phyloP scores from a whole-genome alignment of 1,140 invertebrate species.

The Brachionus koreanus region DNA sequence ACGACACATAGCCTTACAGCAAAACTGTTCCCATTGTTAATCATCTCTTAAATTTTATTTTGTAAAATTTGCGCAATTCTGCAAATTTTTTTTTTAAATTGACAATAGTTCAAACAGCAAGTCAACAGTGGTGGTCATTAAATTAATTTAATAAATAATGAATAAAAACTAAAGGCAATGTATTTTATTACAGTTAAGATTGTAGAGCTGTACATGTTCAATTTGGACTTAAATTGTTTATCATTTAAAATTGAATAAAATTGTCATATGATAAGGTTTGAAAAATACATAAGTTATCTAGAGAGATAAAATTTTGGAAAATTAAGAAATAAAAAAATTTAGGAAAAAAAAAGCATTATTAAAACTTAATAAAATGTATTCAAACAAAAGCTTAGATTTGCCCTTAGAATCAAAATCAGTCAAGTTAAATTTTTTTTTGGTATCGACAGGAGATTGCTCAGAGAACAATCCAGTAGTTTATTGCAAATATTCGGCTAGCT shows the following conservation, averaged over 20 bases:
- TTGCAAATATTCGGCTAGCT: not conserved
- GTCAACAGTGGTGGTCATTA: too few relatives aligned
- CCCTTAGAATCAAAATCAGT: not conserved
- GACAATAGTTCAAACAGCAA: too few relatives aligned
- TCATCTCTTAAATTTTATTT: too few relatives aligned
- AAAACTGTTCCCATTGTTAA: too few relatives aligned
- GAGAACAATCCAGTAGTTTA: not conserved
- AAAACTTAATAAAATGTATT: not conserved
- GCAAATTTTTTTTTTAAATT: too few relatives aligned
- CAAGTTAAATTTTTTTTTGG: not conserved
- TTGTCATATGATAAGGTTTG: constrained; percentile 4
- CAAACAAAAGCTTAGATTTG: not conserved
- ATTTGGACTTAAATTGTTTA: not conserved
- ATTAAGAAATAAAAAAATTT: not conserved
- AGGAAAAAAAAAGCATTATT: not conserved
- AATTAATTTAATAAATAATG: too few relatives aligned
- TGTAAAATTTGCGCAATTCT: too few relatives aligned
- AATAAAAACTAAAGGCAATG: too few relatives aligned
- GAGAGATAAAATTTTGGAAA: not conserved
- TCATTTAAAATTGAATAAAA: not conserved
- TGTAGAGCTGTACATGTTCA: not conserved
- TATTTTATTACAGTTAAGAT: too few relatives aligned
- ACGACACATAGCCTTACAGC: too few relatives aligned
- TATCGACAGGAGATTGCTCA: not conserved
- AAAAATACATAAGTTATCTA: not conserved